A percentile compares a stretch with the other conserved stretches of the same genome.
These are phyloP conservation scores for Hippocampus barbouri DNA, from an alignment of 2,113 vertebrate genomes.

Conservation along the genomic window DNA sequence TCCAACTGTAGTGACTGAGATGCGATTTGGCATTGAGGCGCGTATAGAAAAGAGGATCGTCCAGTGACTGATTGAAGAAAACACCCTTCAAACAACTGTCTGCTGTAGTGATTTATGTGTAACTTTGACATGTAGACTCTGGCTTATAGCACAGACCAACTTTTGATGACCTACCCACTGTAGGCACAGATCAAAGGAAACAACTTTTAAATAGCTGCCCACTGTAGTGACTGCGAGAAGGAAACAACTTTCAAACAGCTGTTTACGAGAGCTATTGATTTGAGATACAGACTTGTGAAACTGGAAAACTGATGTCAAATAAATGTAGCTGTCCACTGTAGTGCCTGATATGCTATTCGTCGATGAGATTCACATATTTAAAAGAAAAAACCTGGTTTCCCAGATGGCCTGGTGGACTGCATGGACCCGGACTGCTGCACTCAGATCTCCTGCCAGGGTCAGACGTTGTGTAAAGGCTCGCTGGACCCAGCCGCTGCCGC, in stretches of 20 bases:
- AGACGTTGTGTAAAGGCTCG: slow-evolving; percentile 86
- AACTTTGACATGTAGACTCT: not conserved
- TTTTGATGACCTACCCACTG: not conserved
- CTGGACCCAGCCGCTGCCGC: slow-evolving; percentile 86
- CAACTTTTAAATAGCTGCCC: not conserved
- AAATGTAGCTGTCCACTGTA: not conserved
- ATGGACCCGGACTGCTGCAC: slow-evolving; percentile 98
- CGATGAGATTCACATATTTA: not conserved
- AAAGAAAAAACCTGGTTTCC: slow-evolving; percentile 37
- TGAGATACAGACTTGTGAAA: no score
- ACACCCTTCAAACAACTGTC: not conserved
- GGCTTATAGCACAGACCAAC: not conserved
- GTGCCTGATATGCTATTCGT: not conserved
- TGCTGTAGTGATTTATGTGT: not conserved
- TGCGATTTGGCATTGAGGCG: no score
- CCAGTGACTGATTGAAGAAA: no score
- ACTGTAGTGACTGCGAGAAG: not conserved
- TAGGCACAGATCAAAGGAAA: not conserved
- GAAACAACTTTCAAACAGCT: not conserved
- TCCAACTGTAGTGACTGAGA: no score
- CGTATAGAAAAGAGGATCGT: no score
- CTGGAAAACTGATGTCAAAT: not conserved
- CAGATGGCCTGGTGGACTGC: slow-evolving; percentile 94
- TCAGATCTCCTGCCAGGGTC: slow-evolving; percentile 90
- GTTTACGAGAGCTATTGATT: not conserved